Evolutionary conservation across 2,888 invertebrate species (phyloP), one percentile per base, ranked within the genome.

Genomic region (Anthrax anthrax): DNA sequence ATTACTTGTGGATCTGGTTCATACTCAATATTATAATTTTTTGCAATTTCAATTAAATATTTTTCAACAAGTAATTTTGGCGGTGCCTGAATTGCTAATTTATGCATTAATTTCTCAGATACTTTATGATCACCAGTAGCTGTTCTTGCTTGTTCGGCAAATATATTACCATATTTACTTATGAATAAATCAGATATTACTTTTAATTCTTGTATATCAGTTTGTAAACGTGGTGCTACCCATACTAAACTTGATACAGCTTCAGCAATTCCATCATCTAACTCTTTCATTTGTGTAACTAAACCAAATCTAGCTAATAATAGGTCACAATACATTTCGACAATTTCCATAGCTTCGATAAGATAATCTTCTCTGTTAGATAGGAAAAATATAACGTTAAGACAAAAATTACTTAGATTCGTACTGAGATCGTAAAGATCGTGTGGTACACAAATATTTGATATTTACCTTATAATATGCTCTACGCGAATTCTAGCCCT

Each of bases 281-380:
- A 70, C 63, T 79, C 91, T 75, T 94, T 94, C 88, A 94, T 92
- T 69, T 95, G 94, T 38, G 92, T 91, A 45, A 98, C 81, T 12
- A 99, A 73, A 1, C 97, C 98, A 70, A 96, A 97, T 58, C 98
- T 77, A 0, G 98, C 97, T 45, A 99, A 69, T 39, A 99, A 68
- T 44, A 98, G 72, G 70, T 99, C 98, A 70, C 98, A 97, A 64
- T 94, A 98, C 95, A 98, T 97, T 72, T 99, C 98, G 0, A 98
- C 80, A 49, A 98, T 78, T 72, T 99, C 98, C 87, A 97, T 92
- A 1, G 97, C 97, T 70, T 99, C 98, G 4, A 98, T 96, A 70
- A 97, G 76, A 66, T 98, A 99, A 70, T 99, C 98, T 70, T 97
- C 96, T 40, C 98, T 80, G 37, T 16, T 14, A 8, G 4, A 14